phyloP scores from a whole-genome alignment of 1,140 invertebrate genomes.

The Zophobas morio region DNA sequence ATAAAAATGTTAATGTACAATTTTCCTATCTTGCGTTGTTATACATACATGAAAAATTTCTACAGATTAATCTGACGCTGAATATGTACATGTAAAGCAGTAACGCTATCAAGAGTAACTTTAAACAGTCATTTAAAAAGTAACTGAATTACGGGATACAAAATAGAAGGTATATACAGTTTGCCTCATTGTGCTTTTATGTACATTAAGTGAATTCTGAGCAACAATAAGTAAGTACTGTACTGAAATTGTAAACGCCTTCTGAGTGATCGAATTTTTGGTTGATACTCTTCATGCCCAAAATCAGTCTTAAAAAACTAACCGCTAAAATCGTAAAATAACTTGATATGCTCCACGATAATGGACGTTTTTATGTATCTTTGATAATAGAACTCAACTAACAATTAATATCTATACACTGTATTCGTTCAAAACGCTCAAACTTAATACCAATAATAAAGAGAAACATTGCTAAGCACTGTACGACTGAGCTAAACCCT shows the following conservation, averaged over 20 bases:
- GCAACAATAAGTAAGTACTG: slow-evolving; percentile 23
- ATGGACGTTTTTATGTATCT: slow-evolving; percentile 42
- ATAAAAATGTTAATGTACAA: slow-evolving; percentile 39
- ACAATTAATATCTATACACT: slow-evolving; percentile 27
- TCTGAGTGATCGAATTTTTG: slow-evolving; percentile 1
- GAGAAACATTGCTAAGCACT: slow-evolving; percentile 40
- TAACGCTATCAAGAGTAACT: slow-evolving; percentile 10
- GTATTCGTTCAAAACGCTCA: slow-evolving; percentile 27
- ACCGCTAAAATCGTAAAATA: slow-evolving; percentile 20
- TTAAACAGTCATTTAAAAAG: slow-evolving; percentile 10
- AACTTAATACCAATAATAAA: slow-evolving; percentile 24
- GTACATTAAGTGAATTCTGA: slow-evolving; percentile 31
- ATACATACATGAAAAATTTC: slow-evolving; percentile 34
- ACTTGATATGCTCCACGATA: slow-evolving; percentile 48
- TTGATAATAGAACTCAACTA: slow-evolving; percentile 19
- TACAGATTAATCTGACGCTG: slow-evolving; percentile 17
- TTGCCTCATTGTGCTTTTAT: slow-evolving; percentile 17
- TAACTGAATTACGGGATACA: slow-evolving; percentile 8
- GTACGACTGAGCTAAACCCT: slow-evolving; percentile 30
- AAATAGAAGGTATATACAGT: slow-evolving; percentile 34
- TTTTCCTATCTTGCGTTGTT: slow-evolving; percentile 26
- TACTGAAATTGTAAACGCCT: neutral
- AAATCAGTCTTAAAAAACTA: slow-evolving; percentile 54
- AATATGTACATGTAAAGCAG: slow-evolving; percentile 34
- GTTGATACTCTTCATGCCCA: slow-evolving; percentile 45